Evolutionary conservation across 2,113 vertebrate species (phyloP).

Genomic region (Syrmaticus mikado): DNA sequence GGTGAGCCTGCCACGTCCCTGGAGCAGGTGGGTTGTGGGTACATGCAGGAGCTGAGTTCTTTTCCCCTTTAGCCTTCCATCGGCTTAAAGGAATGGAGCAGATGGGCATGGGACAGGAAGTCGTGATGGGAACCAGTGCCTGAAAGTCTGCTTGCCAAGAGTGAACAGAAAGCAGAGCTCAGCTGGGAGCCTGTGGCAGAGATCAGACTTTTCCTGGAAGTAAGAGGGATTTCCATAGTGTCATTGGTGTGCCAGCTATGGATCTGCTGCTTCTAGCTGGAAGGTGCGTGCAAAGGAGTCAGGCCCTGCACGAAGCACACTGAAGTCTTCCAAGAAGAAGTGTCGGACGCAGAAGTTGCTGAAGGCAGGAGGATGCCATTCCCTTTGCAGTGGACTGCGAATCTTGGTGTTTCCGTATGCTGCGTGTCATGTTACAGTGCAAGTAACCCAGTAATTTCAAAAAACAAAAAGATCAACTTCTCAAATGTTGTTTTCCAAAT

Average conservation of each 20-base stretch:
- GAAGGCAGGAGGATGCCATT: background rate
- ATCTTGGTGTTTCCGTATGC: background rate
- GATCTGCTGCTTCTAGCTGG: background rate
- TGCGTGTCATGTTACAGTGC: background rate
- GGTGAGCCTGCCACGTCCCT: background rate
- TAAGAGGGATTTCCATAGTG: background rate
- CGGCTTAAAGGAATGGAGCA: background rate
- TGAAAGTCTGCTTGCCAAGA: background rate
- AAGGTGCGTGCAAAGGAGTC: background rate
- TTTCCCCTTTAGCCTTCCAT: constrained; percentile 9
- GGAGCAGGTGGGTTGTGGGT: background rate
- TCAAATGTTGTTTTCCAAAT: background rate
- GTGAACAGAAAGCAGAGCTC: background rate
- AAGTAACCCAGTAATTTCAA: background rate
- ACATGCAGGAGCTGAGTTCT: background rate
- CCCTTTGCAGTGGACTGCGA: background rate
- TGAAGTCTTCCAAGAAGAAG: background rate
- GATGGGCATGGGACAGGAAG: background rate
- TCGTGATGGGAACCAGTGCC: background rate
- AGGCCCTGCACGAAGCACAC: background rate
- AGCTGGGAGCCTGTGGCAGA: background rate
- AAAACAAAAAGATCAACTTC: background rate
- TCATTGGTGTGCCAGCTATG: background rate
- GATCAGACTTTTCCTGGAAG: background rate
- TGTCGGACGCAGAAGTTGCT: background rate